Conservation (phyloP, 2,113 vertebrate genomes). For the Lamprologus lemairii region DNA sequence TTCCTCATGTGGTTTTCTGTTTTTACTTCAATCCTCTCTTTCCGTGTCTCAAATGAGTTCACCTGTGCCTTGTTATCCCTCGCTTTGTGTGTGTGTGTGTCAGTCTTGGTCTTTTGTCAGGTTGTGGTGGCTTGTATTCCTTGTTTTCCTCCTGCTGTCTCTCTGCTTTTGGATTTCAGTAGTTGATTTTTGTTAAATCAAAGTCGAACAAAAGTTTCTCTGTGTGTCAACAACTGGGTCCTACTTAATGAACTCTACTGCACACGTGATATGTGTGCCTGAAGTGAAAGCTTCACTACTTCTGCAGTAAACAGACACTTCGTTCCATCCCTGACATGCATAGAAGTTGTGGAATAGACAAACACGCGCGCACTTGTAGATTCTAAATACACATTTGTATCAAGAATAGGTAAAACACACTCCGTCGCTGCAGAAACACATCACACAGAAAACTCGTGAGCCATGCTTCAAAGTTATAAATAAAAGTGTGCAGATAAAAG, state of each 20-base stretch:
- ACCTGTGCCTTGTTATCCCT: not conserved
- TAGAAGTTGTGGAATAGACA: not conserved
- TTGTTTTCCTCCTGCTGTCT: not conserved
- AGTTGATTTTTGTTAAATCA: not conserved
- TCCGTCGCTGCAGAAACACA: not conserved
- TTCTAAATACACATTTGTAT: not conserved
- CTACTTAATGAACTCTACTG: not conserved
- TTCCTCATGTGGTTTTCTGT: not conserved
- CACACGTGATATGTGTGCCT: not conserved
- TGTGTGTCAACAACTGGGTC: not conserved
- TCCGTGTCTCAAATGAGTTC: not conserved
- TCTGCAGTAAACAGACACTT: not conserved
- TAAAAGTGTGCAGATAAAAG: constrained; percentile 9
- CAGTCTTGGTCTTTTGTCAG: not conserved
- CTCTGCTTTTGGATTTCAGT: not conserved
- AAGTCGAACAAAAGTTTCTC: not conserved
- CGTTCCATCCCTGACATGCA: not conserved
- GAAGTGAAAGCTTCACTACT: not conserved
- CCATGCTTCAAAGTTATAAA: not conserved
- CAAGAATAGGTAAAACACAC: not conserved
- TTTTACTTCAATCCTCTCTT: not conserved
- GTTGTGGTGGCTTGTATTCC: not conserved
- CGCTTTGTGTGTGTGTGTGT: too few relatives aligned
- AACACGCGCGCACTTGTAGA: not conserved
- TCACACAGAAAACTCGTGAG: not conserved